A percentile compares a stretch with the other conserved stretches of the same genome.
These are phyloP conservation scores for Megaptera novaeangliae DNA, from an alignment of 2,113 vertebrate species.

Conservation along the genomic window DNA sequence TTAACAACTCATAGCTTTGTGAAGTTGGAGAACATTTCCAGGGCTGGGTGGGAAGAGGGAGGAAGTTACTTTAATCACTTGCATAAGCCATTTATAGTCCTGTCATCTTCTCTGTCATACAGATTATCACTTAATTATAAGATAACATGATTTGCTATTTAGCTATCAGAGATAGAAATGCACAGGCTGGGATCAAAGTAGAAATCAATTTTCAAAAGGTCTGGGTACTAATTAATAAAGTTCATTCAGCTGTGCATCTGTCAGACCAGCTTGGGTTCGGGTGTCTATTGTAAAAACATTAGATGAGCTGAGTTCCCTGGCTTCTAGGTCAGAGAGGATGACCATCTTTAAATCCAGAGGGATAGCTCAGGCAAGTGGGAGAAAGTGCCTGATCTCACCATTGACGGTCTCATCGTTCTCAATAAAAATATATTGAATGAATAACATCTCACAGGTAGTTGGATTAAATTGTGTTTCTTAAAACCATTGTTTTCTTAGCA, in stretches of 20 bases:
- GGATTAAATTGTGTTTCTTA: neutral
- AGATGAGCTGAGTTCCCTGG: neutral
- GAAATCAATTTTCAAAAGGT: conserved; percentile 67
- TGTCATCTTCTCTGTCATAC: conserved; percentile 59
- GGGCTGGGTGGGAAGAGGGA: neutral
- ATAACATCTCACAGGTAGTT: neutral
- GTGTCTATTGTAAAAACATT: conserved; percentile 16
- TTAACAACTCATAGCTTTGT: conserved; percentile 66
- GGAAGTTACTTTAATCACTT: conserved; percentile 71
- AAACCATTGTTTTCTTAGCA: neutral
- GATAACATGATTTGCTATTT: conserved; percentile 70
- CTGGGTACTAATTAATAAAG: conserved; percentile 64
- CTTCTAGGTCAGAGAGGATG: neutral
- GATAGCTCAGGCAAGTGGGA: neutral
- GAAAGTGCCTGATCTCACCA: neutral
- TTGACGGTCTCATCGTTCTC: too few relatives aligned
- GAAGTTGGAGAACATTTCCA: conserved; percentile 54
- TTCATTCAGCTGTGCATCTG: conserved; percentile 58
- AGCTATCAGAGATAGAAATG: conserved; percentile 65
- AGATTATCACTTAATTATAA: conserved; percentile 77
- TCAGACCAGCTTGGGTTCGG: neutral
- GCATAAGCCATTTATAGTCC: conserved; percentile 71
- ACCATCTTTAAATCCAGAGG: neutral
- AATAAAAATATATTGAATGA: neutral
- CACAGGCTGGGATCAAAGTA: conserved; percentile 58